Conservation (phyloP, 92 coral and sea anemone genomes). For the Porites divaricata region DNA sequence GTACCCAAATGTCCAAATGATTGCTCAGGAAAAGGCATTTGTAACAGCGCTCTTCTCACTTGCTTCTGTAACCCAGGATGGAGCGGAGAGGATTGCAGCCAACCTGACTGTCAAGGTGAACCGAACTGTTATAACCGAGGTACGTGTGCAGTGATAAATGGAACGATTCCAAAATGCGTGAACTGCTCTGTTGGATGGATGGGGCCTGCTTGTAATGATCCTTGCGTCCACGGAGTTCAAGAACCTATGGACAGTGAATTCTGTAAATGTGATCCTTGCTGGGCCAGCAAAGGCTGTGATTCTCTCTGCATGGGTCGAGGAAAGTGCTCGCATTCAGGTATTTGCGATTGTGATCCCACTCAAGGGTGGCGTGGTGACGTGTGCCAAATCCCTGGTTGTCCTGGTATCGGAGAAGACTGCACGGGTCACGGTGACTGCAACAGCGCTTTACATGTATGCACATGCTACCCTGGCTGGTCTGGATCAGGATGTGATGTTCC, state of each 20-base stretch:
- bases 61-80: conserved; percentile 98
- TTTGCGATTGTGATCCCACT: conserved; percentile 83
- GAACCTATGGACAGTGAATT: conserved; percentile 93
- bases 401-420: conserved; percentile 86
- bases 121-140: conserved; percentile 95
- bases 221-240: conserved; percentile 87
- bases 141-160: conserved; percentile 55
- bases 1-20: conserved; percentile 90
- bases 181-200: conserved; percentile 96
- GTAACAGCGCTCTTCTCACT: conserved; percentile 87
- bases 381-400: conserved; percentile 97
- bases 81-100: conserved; percentile 84
- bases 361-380: conserved; percentile 97
- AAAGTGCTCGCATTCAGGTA: conserved; percentile 50
- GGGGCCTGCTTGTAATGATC: conserved; percentile 93
- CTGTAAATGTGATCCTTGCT: conserved; percentile 93
- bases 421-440: conserved; percentile 96
- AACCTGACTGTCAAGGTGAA: conserved; percentile 94
- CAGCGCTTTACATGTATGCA: conserved; percentile 87
- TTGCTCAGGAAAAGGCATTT: conserved; percentile 96
- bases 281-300: conserved; percentile 93
- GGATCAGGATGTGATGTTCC: conserved; percentile 93
- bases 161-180: conserved; percentile 68
- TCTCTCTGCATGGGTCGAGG: conserved; percentile 91
- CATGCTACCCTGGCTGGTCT: conserved; percentile 94